Conservation (phyloP, 1,140 invertebrate genomes). For the Drosophila grimshawi region DNA sequence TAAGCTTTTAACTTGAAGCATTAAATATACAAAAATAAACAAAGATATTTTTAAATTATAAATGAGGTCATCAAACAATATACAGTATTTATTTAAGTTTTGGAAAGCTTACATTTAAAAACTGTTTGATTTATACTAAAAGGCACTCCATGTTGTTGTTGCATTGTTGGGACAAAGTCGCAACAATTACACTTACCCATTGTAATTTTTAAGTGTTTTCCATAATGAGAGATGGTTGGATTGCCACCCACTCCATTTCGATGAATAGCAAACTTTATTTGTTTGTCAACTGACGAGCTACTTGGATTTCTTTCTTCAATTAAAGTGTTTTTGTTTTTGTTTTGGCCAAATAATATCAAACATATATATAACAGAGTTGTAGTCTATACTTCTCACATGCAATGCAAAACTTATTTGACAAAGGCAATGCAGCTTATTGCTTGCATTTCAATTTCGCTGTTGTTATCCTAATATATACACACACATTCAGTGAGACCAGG, state of each 20-base stretch:
- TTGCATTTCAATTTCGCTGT: conserved; percentile 67
- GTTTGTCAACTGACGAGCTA: too few species aligned
- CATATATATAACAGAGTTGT: background rate
- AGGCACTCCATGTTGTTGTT: too few species aligned
- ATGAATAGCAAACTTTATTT: background rate
- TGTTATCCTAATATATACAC: conserved; percentile 55
- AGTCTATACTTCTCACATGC: conserved; percentile 41
- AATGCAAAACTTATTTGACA: conserved; percentile 69
- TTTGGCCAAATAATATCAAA: background rate
- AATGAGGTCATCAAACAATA: too few species aligned
- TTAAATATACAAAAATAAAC: too few species aligned
- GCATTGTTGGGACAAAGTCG: too few species aligned
- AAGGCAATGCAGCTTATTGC: conserved; percentile 52
- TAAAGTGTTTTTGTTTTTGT: background rate
- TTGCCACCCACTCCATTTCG: background rate
- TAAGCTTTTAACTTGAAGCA: too few species aligned
- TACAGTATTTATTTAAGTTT: too few species aligned
- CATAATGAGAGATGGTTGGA: background rate
- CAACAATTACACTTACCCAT: too few species aligned
- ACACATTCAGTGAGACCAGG: conserved; percentile 22
- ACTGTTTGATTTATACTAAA: too few species aligned
- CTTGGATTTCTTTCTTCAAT: background rate
- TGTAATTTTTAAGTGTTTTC: background rate
- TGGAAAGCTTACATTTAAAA: too few species aligned
- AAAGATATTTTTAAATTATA: too few species aligned